phyloP scores from a whole-genome alignment of 2,888 invertebrate species.

The Eristalinus sepulchralis region DNA sequence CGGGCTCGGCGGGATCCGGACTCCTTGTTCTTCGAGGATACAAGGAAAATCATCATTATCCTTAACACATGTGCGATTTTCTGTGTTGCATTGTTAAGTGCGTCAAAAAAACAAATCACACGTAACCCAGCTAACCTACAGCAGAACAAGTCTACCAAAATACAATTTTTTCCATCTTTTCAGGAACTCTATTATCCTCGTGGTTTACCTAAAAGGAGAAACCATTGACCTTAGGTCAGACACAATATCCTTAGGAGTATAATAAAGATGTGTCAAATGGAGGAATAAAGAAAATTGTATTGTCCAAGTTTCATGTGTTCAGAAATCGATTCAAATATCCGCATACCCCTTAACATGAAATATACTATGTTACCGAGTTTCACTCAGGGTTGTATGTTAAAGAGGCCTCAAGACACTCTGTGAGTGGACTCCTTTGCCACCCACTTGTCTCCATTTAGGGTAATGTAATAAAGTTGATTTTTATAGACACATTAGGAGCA shows the following conservation, averaged over 20 bases:
- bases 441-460: slow-evolving; percentile 52
- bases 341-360: slow-evolving; percentile 9
- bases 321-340: slow-evolving; percentile 54
- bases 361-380: neutral
- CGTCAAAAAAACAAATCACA: slow-evolving; percentile 47
- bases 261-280: slow-evolving; percentile 68
- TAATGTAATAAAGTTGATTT: slow-evolving; percentile 69
- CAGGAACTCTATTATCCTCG: slow-evolving; percentile 55
- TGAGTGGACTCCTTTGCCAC: neutral
- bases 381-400: slow-evolving; percentile 49
- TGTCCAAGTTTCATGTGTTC: slow-evolving; percentile 60
- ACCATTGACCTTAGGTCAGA: slow-evolving; percentile 61
- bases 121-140: slow-evolving; percentile 5
- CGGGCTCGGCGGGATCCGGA: slow-evolving; percentile 8
- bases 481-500: slow-evolving; percentile 66
- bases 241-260: slow-evolving; percentile 51
- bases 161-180: slow-evolving; percentile 31
- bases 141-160: neutral
- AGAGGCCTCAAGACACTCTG: slow-evolving; percentile 29
- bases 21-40: slow-evolving; percentile 13
- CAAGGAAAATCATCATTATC: slow-evolving; percentile 53
- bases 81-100: slow-evolving; percentile 56
- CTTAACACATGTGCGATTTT: slow-evolving; percentile 53
- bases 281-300: slow-evolving; percentile 70
- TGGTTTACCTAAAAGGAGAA: slow-evolving; percentile 57